Conservation (phyloP, 2,797 vertebrate species). For the Pagetopsis macropterus region DNA sequence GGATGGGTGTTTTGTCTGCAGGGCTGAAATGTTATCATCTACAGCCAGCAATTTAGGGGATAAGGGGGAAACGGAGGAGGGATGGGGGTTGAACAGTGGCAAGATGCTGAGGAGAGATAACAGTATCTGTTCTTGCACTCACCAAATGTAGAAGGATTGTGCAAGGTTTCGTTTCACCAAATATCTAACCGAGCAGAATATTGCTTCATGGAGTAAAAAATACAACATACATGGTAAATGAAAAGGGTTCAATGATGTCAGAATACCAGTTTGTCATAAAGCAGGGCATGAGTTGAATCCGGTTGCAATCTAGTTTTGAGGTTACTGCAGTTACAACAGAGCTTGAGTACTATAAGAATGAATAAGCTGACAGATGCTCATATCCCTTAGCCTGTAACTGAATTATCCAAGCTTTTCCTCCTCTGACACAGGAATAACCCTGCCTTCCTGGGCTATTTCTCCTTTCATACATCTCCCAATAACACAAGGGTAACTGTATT, state of each 20-base stretch:
- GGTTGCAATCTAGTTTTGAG: constrained; percentile 39
- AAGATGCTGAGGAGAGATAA: constrained; percentile 55
- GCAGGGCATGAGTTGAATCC: constrained; percentile 48
- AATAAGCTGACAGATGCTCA: constrained; percentile 68
- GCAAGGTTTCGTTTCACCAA: neutral
- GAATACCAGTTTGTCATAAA: constrained; percentile 41
- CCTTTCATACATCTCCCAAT: constrained; percentile 91
- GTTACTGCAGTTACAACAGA: constrained; percentile 50
- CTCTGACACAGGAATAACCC: constrained; percentile 89
- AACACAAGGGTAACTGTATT: constrained; percentile 91
- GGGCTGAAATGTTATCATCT: constrained; percentile 79
- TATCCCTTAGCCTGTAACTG: constrained; percentile 80
- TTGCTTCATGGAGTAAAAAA: constrained; percentile 27
- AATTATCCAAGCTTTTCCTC: constrained; percentile 84
- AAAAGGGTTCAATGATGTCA: constrained; percentile 24
- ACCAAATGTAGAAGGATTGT: constrained; percentile 33
- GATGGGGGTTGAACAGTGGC: constrained; percentile 35
- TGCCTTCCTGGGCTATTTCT: constrained; percentile 85
- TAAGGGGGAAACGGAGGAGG: constrained; percentile 60
- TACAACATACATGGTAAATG: constrained; percentile 21
- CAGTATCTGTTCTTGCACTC: constrained; percentile 23
- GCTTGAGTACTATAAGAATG: constrained; percentile 55
- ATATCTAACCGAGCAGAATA: too few relatives aligned
- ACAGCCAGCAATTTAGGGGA: constrained; percentile 78
- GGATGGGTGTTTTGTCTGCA: constrained; percentile 53